phyloP scores from a whole-genome alignment of 2,113 vertebrate species.

The Pterocles burchelli region DNA sequence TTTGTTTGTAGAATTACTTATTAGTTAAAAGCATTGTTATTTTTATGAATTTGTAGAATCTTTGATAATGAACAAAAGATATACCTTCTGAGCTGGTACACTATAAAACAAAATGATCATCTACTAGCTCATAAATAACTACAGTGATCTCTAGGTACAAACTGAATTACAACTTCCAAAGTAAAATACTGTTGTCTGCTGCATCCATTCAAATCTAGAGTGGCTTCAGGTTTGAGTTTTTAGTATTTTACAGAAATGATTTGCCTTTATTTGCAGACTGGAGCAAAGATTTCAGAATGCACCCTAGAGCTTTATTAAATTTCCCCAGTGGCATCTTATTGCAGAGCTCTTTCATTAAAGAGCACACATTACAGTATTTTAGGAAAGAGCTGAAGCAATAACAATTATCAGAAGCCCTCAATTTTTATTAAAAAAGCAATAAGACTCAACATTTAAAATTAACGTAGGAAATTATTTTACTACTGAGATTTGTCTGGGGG shows the following conservation, averaged over 20 bases:
- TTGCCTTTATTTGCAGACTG: neutral
- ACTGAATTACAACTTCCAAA: neutral
- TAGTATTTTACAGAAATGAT: neutral
- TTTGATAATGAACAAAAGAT: neutral
- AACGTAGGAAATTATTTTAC: neutral
- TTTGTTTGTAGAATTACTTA: neutral
- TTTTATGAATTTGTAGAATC: neutral
- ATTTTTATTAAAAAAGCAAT: neutral
- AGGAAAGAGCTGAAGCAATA: neutral
- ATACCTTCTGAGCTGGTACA: neutral
- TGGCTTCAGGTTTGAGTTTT: neutral
- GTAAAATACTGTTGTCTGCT: neutral
- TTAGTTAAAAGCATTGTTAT: neutral
- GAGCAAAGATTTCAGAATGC: conserved; percentile 5
- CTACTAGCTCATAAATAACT: neutral
- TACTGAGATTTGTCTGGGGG: too few species aligned
- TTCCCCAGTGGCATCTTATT: conserved; percentile 31
- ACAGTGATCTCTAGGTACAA: neutral
- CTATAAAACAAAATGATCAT: neutral
- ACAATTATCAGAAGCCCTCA: neutral
- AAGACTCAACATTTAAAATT: neutral
- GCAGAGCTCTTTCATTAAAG: conserved; percentile 14
- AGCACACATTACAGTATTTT: neutral
- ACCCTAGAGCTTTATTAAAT: conserved; percentile 34
- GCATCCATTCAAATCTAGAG: neutral